phyloP scores from a whole-genome alignment of 2,113 vertebrate species.

The Dicaeum eximium region DNA sequence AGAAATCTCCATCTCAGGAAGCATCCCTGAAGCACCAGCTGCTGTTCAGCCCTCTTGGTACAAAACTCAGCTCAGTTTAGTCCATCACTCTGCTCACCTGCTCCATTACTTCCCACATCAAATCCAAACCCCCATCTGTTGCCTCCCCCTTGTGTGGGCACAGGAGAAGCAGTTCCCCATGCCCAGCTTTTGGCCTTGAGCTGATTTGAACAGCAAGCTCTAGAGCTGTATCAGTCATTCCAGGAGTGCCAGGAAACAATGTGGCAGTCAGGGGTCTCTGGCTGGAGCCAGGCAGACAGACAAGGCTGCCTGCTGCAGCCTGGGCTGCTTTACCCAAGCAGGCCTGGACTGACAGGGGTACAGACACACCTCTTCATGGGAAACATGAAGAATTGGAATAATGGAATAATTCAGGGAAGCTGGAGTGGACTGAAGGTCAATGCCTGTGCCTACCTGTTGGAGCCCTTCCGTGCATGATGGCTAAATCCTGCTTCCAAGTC shows the following conservation, averaged over 20 bases:
- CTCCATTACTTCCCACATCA: not conserved
- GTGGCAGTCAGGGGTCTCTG: not conserved
- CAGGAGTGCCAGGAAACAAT: not conserved
- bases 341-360: no score
- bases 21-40: not conserved
- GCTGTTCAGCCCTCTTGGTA: fast-evolving
- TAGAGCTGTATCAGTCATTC: not conserved
- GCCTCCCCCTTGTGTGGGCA: not conserved
- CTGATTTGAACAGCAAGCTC: not conserved
- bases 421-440: not conserved
- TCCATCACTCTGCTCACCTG: not conserved
- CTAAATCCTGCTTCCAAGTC: no score
- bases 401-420: fast-evolving
- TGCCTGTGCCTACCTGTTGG: conserved; percentile 48
- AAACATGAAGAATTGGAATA: no score
- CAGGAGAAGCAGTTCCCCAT: not conserved
- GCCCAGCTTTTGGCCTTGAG: not conserved
- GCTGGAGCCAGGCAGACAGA: not conserved
- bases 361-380: not conserved
- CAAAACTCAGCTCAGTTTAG: not conserved
- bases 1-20: not conserved
- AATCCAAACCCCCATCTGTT: fast-evolving
- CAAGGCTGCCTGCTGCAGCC: not conserved
- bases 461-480: no score
- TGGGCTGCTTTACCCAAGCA: no score